Evolutionary conservation across 2,888 invertebrate species (phyloP).

Genomic region (Eristalis intricaria): DNA sequence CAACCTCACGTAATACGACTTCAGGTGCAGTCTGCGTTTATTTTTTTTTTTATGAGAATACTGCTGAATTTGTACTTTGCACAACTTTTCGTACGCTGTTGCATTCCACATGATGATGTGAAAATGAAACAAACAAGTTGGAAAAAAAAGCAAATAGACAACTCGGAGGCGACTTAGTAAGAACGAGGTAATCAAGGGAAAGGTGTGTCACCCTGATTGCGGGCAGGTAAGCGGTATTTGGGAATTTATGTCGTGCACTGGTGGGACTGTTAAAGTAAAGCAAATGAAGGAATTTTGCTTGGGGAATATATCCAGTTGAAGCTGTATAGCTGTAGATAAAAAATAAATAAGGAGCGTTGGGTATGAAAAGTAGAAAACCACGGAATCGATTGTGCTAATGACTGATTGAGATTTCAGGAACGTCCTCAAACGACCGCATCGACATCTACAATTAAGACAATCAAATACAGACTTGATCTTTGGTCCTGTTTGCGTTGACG

Average conservation of each 20-base stretch:
- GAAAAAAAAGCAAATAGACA: not conserved
- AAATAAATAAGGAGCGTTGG: too few relatives aligned
- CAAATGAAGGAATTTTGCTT: not conserved
- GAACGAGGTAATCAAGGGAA: not conserved
- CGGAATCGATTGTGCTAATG: too few relatives aligned
- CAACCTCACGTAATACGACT: not conserved
- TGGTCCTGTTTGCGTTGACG: too few relatives aligned
- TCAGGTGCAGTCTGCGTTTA: not conserved
- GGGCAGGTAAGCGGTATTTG: not conserved
- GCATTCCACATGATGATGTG: not conserved
- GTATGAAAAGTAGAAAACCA: too few relatives aligned
- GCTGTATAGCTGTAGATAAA: too few relatives aligned
- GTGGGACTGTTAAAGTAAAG: not conserved
- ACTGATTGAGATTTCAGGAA: too few relatives aligned
- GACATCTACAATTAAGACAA: too few relatives aligned
- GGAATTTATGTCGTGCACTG: not conserved
- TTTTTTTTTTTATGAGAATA: not conserved
- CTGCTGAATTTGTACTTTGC: not conserved
- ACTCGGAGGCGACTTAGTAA: not conserved
- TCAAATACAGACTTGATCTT: too few relatives aligned
- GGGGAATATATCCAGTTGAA: not conserved
- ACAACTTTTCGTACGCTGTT: not conserved
- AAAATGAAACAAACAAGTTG: not conserved
- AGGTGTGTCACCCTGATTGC: not conserved
- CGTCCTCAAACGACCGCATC: too few relatives aligned